phyloP scores from a whole-genome alignment of 2,888 invertebrate genomes.

The Pandemis corylana region DNA sequence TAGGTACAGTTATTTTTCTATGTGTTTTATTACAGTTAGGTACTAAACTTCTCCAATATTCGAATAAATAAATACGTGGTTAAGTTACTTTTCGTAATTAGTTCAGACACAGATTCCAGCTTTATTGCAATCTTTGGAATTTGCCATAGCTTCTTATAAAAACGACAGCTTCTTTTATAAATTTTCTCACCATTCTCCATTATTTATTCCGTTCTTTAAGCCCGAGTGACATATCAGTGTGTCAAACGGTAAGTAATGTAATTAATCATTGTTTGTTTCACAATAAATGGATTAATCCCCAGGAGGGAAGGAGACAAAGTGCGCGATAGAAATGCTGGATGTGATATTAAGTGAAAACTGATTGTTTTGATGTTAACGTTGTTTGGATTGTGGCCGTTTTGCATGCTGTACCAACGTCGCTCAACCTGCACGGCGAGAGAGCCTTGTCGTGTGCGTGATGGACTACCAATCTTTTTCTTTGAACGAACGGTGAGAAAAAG shows the following conservation, averaged over 20 bases:
- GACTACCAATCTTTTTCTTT: too few species aligned
- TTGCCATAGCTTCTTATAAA: background rate
- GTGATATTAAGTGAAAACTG: background rate
- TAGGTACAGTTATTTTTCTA: too few species aligned
- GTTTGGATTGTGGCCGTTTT: too few species aligned
- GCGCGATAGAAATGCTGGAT: conserved; percentile 13
- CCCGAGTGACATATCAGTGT: conserved; percentile 9
- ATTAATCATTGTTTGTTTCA: conserved; percentile 32
- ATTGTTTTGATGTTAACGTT: background rate
- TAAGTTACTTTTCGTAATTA: too few species aligned
- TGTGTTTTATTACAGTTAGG: too few species aligned
- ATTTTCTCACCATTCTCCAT: conserved; percentile 2
- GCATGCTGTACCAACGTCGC: too few species aligned
- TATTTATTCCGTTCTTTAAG: conserved; percentile 5
- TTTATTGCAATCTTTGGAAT: background rate
- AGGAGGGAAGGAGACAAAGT: conserved; percentile 10
- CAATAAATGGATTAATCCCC: conserved; percentile 26
- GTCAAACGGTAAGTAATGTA: conserved; percentile 27
- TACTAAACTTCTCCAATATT: too few species aligned
- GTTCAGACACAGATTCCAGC: too few species aligned
- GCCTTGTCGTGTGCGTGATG: too few species aligned
- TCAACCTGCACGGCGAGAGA: too few species aligned
- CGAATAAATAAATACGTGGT: too few species aligned
- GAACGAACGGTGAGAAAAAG: too few species aligned
- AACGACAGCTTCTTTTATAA: background rate